A percentile compares a stretch with the other conserved stretches of the same genome.
phyloP scores from a whole-genome alignment of 2,888 invertebrate genomes.

The Eupeodes latifasciatus region DNA sequence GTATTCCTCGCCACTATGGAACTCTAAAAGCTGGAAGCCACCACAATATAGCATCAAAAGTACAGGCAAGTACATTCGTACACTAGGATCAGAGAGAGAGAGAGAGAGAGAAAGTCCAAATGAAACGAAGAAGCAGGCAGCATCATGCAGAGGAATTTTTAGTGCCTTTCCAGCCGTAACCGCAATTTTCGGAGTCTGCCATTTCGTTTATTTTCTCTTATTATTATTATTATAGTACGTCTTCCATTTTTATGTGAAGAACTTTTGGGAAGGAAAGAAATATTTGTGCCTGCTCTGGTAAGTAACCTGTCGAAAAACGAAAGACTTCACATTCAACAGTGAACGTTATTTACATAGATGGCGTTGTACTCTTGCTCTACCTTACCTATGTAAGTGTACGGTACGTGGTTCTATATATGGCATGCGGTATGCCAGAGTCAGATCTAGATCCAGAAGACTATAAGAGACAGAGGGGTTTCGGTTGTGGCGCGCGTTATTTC shows the following conservation, averaged over 20 bases:
- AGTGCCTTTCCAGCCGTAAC: slow-evolving; percentile 74
- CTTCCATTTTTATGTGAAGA: slow-evolving; percentile 33
- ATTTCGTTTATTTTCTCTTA: slow-evolving; percentile 55
- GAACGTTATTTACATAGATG: slow-evolving; percentile 73
- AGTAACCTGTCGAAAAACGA: slow-evolving; percentile 69
- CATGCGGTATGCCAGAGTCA: slow-evolving; percentile 1
- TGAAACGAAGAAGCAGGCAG: slow-evolving; percentile 2
- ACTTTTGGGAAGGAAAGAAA: slow-evolving; percentile 54
- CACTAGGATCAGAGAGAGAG: not conserved
- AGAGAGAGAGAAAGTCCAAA: slow-evolving; percentile 1
- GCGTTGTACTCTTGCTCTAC: not conserved
- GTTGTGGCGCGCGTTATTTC: slow-evolving; percentile 37
- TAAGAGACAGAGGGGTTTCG: not conserved
- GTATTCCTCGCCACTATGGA: slow-evolving; percentile 34
- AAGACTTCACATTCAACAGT: slow-evolving; percentile 72
- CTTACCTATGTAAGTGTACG: slow-evolving; percentile 28
- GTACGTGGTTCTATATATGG: slow-evolving; percentile 29
- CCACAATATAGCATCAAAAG: slow-evolving; percentile 42
- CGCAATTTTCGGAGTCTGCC: slow-evolving; percentile 69
- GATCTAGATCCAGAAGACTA: not conserved
- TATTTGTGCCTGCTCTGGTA: slow-evolving; percentile 63
- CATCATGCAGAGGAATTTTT: slow-evolving; percentile 67
- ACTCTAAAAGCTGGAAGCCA: slow-evolving; percentile 31
- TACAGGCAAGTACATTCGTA: not conserved
- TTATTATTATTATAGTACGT: slow-evolving; percentile 50